These are phyloP conservation scores for Bos indicus DNA, from an alignment of 2,113 vertebrate genomes.

Conservation along the genomic window DNA sequence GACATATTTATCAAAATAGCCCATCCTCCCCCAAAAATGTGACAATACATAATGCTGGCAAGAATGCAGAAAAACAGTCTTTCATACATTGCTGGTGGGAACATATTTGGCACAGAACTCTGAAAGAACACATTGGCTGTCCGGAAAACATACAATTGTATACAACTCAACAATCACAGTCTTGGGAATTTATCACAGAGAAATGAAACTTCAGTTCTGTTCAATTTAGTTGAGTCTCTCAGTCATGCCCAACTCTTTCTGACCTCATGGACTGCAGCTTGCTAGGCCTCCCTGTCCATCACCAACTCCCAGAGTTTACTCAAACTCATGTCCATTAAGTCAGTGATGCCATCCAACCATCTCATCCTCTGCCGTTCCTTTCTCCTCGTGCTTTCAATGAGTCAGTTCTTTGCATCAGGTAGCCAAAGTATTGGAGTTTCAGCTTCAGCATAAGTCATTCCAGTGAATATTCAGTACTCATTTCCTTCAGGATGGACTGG, in stretches of 20 bases:
- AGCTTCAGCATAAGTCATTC: neutral
- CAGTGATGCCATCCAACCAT: neutral
- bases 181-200: neutral
- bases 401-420: neutral
- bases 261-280: neutral
- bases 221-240: neutral
- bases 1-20: neutral
- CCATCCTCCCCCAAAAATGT: neutral
- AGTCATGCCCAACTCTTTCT: fast-evolving
- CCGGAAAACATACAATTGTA: neutral
- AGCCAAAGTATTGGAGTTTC: neutral
- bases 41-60: neutral
- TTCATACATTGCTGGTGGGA: neutral
- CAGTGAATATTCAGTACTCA: neutral
- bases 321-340: neutral
- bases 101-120: neutral
- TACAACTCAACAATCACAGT: neutral
- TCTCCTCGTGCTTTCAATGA: neutral
- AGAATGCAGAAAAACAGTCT: neutral
- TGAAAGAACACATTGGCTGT: neutral
- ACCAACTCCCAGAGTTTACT: neutral
- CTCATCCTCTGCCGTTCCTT: neutral
- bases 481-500: neutral
- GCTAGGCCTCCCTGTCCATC: neutral
- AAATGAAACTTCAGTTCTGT: neutral